phyloP scores from a whole-genome alignment of 1,140 invertebrate species.

The Episyrphus balteatus region DNA sequence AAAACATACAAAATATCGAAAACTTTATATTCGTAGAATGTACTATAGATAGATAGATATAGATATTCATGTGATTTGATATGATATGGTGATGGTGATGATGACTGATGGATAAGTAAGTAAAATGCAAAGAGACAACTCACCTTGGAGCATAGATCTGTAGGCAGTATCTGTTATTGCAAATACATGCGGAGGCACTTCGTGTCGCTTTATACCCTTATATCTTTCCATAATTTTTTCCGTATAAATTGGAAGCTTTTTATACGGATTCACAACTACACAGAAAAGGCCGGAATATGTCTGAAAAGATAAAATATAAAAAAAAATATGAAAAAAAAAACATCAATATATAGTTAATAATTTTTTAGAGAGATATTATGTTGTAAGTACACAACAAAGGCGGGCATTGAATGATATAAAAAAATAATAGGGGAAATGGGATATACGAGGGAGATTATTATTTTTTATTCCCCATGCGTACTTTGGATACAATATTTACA shows the following conservation, averaged over 20 bases:
- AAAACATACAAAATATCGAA: too few species aligned
- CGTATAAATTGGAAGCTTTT: conserved; percentile 96
- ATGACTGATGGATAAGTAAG: too few species aligned
- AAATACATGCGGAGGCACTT: conserved; percentile 98
- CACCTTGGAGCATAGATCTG: conserved; percentile 98
- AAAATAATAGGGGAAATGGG: too few species aligned
- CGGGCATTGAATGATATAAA: not conserved
- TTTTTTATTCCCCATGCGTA: too few species aligned
- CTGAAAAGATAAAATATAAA: conserved; percentile 50
- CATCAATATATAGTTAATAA: not conserved
- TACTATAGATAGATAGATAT: too few species aligned
- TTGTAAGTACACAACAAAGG: not conserved
- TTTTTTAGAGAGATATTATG: not conserved
- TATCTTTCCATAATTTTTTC: conserved; percentile 98
- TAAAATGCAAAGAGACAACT: conserved; percentile 16
- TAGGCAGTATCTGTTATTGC: conserved; percentile 98
- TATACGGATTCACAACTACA: conserved; percentile 99
- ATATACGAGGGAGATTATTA: too few species aligned
- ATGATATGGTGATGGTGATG: too few species aligned
- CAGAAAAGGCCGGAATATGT: conserved; percentile 99
- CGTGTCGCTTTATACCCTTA: conserved; percentile 98
- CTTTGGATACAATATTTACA: too few species aligned
- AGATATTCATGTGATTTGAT: too few species aligned
- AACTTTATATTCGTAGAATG: too few species aligned
- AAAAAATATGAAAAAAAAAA: conserved; percentile 4